Base-by-base conservation (phyloP, 2,888 invertebrate genomes). In the Meta bourneti region DNA sequence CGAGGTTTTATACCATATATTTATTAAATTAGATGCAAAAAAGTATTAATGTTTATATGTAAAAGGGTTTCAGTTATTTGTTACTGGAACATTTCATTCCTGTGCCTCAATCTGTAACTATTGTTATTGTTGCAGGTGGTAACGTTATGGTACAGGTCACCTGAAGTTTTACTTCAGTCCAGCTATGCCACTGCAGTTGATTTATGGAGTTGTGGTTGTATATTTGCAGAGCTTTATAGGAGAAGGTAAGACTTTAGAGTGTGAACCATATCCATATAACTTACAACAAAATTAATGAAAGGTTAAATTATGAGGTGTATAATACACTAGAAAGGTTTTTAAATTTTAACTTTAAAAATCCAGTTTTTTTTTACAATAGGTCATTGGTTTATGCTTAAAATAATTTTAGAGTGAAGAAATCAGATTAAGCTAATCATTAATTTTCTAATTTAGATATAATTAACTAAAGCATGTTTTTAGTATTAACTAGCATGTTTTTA, bases 141-240 rank as follows among this genome's bases (percentile, higher is more conserved):
- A 7, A 94, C 94, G 7, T 77, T 93, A 20, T 94, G 93, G 93
- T 93, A 99, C 95, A 96, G 99, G 54, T 97, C 99, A 0, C 99
- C 99, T 0, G 99, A 99, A 95, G 98, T 99, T 0, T 96, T 99
- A 0, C 96, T 99, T 0, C 97, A 98, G 72, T 96, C 97, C 86
- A 96, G 97, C 0, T 99, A 99, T 95, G 98, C 98, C 94, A 98
- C 98, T 0, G 97, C 98, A 0, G 98, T 99, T 16, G 99, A 99
- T 95, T 96, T 99, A 93, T 99, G 99, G 99, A 98, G 99, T 11
- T 96, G 97, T 72, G 99, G 98, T 0, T 99, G 99, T 94, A 99
- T 99, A 93, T 96, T 99, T 94, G 98, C 98, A 0, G 99, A 99
- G 95, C 96, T 99, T 93, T 96, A 97, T 71, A 95, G 95, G 86